phyloP scores from a whole-genome alignment of 2,888 invertebrate genomes.

The Caenorhabditis sulstoni region DNA sequence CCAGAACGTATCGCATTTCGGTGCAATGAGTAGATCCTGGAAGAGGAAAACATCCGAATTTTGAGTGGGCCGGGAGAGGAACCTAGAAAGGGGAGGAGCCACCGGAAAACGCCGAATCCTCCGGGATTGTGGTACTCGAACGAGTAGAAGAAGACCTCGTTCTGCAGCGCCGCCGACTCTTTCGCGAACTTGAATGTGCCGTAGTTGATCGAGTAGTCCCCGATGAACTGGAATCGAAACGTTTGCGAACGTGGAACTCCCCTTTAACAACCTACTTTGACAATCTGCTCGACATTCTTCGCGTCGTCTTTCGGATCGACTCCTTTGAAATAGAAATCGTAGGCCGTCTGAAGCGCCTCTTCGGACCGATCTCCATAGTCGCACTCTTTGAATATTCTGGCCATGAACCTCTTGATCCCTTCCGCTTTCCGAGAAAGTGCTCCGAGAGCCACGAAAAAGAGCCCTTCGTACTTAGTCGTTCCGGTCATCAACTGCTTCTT shows the following conservation, averaged over 20 bases:
- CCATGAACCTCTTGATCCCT: constrained; percentile 58
- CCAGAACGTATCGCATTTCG: constrained; percentile 70
- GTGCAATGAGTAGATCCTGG: constrained; percentile 68
- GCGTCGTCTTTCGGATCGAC: constrained; percentile 61
- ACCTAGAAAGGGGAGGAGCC: constrained; percentile 67
- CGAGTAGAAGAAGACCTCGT: constrained; percentile 72
- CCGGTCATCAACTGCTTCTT: constrained; percentile 68
- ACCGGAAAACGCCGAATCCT: constrained; percentile 65
- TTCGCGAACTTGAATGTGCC: constrained; percentile 58
- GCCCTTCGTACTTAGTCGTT: constrained; percentile 69
- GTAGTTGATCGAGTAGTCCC: constrained; percentile 62
- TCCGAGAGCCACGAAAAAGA: constrained; percentile 67
- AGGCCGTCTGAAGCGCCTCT: constrained; percentile 34
- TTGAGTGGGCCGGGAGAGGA: neutral
- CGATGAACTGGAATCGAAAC: constrained; percentile 54
- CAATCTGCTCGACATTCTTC: constrained; percentile 45
- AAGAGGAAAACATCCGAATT: no score
- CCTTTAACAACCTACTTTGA: no score
- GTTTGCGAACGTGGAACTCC: neutral
- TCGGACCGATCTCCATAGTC: constrained; percentile 58
- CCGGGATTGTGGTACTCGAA: constrained; percentile 68
- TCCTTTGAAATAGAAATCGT: constrained; percentile 61
- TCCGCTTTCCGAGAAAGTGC: constrained; percentile 48
- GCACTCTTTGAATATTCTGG: constrained; percentile 53
- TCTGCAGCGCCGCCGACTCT: constrained; percentile 42